Evolutionary conservation across 2,888 invertebrate genomes (phyloP), one percentile per base, ranked within the genome.

Genomic region (Athrips mouffetella): DNA sequence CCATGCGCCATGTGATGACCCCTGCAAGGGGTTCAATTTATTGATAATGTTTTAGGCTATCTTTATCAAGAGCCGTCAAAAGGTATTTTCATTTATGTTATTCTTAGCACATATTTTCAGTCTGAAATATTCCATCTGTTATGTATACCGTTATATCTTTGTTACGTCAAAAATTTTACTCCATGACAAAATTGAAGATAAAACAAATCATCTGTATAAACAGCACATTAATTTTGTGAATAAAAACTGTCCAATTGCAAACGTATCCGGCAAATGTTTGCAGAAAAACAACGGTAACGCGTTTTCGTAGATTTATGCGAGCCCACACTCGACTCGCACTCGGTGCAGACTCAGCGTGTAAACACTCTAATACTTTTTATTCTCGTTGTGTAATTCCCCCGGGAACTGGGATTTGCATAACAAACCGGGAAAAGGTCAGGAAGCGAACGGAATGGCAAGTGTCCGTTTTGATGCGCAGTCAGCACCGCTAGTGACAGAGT

Each of bases 341-440:
- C 78, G 73, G 67, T 72, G 83, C 81, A 58, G 67, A 81, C 71
- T 87, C 88, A 87, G 88, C 87, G 66, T 64, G 76, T 79, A 86
- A 87, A 87, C 87, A 86, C 68, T 67, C 63, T 63, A 80, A 83
- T 80, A 85, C 84, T 86, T 88, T 88, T 88, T 87, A 84, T 86
- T 88, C 84, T 68, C 71, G 73, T 79, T 80, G 70, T 83, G 72
- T 76, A 76, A 82, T 84, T 88, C 81, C 85, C 82, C 79, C 66
- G 67, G 71, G 70, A 70, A 69, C 64, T 69, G 65, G 66, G 76
- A 87, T 88, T 88, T 87, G 85, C 88, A 88, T 88, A 88, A 83
- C 86, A 82, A 77, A 85, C 79, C 83, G 79, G 81, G 84, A 82
- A 85, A 82, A 87, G 88, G 88, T 88, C 87, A 87, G 87, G 74